phyloP scores from a whole-genome alignment of 2,113 vertebrate genomes.

The Phocoena sinus region DNA sequence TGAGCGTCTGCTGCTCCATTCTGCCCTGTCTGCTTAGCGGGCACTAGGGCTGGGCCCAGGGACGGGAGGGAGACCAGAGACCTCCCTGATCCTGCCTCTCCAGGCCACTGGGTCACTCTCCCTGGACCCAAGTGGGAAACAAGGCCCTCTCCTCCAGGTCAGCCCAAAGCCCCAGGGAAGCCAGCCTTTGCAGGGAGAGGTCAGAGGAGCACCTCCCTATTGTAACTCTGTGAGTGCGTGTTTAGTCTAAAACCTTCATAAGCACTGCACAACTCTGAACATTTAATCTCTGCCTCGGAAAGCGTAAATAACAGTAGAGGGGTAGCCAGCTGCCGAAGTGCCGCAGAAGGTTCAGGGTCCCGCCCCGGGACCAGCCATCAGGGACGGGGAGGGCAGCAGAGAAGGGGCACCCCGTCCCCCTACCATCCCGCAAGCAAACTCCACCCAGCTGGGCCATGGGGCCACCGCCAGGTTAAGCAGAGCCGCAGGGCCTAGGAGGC shows the following conservation, averaged over 20 bases:
- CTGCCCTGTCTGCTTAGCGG: not conserved
- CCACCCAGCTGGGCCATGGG: not conserved
- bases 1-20: not conserved
- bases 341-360: not conserved
- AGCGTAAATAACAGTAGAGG: conserved; percentile 17
- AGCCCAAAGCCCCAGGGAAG: not conserved
- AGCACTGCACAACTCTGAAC: not conserved
- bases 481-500: not conserved
- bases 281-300: conserved; percentile 18
- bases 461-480: not conserved
- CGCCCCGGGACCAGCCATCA: not conserved
- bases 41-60: not conserved
- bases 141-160: not conserved
- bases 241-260: conserved; percentile 48
- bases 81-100: not conserved
- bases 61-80: not conserved
- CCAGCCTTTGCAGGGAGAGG: not conserved
- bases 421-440: not conserved
- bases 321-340: not conserved
- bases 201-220: not conserved
- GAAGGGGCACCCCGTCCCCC: not conserved
- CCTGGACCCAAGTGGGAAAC: not conserved
- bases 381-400: not conserved
- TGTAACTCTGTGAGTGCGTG: not conserved
- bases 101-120: not conserved